Base-by-base conservation (phyloP, 2,113 vertebrate genomes). In the Phaetusa simplex region DNA sequence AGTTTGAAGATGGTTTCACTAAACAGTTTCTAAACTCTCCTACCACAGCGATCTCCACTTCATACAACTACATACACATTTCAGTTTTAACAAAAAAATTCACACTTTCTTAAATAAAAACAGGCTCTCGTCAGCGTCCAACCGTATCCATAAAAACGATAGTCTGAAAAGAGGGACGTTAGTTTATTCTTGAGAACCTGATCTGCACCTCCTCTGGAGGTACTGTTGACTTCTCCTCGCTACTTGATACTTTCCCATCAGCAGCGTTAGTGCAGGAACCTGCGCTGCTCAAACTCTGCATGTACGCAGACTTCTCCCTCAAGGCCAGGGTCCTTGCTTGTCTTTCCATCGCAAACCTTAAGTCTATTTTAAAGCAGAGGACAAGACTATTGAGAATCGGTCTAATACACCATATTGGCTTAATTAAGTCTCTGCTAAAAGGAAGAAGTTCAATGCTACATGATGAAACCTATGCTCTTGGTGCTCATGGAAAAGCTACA, bases 261-360 rank as follows among this genome's bases (percentile, higher is more conserved):
- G 15, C 16, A 69, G 55, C 49, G 26, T 53, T 47, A 69, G 5
- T 11, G 65, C 15, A 53, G 36, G 45, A 61, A 74, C 49, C 5
- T 73, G 43, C 80, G 40, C 67, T 88, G 38, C 61, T 72, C 45
- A 82, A 64, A 78, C 24, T 7, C 47, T 71, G 67, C 32, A 78
- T 47, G 59, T 32, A 40, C 45, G 21, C 53, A 94, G 81, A 94
- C 86, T 89, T 72, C 61, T 73, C 73, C 65, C 13, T 16, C 40
- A 86, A 67, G 62, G 64, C 26, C 66, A 56, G 55, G 36, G 81
- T 89, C 32, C 82, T 95, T 97, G 76, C 92, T 93, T 96, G 64
- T 64, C 55, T 97, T 93, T 95, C 93, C 94, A 80, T 34, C 38
- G 93, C 70, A 92, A 92, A 92, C 69, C 69, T 96, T 91, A 91